Percentiles rank a stretch among this genome's conserved stretches.
Conservation (phyloP, 2,888 invertebrate species). For the Cantharis lateralis region DNA sequence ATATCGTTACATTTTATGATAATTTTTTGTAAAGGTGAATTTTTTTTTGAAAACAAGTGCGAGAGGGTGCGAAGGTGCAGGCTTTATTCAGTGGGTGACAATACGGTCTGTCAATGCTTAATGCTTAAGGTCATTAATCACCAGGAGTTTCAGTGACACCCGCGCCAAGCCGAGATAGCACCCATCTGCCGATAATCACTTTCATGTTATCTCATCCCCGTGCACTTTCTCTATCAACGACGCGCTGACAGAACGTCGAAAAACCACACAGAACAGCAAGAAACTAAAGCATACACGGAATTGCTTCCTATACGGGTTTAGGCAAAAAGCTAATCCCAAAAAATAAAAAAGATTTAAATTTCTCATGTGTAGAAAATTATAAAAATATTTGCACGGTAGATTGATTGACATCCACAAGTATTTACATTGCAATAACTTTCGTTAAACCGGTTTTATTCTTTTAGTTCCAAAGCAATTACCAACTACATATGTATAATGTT, state of each 20-base stretch:
- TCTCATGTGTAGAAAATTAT: neutral
- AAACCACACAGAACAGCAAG: conserved; percentile 42
- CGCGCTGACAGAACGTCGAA: conserved; percentile 46
- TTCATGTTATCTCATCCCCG: conserved; percentile 48
- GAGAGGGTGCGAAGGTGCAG: conserved; percentile 21
- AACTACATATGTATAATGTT: conserved; percentile 1
- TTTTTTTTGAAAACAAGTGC: neutral
- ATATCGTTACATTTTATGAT: neutral
- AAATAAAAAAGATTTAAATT: neutral
- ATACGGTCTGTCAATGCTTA: conserved; percentile 54
- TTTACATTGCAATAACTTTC: neutral
- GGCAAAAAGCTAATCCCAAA: conserved; percentile 7
- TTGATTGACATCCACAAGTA: neutral
- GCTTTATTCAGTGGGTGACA: conserved; percentile 42
- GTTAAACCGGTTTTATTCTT: neutral
- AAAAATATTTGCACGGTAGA: neutral
- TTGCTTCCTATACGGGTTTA: conserved; percentile 9
- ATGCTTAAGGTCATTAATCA: conserved; percentile 55
- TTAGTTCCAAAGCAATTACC: neutral
- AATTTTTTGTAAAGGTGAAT: neutral
- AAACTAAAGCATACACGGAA: conserved; percentile 30
- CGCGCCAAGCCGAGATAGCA: conserved; percentile 47
- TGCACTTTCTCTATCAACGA: conserved; percentile 42
- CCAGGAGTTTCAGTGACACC: conserved; percentile 46
- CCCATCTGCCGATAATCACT: conserved; percentile 54